Base-by-base conservation (phyloP, 2,113 vertebrate genomes). In the Hyperopisus bebe region DNA sequence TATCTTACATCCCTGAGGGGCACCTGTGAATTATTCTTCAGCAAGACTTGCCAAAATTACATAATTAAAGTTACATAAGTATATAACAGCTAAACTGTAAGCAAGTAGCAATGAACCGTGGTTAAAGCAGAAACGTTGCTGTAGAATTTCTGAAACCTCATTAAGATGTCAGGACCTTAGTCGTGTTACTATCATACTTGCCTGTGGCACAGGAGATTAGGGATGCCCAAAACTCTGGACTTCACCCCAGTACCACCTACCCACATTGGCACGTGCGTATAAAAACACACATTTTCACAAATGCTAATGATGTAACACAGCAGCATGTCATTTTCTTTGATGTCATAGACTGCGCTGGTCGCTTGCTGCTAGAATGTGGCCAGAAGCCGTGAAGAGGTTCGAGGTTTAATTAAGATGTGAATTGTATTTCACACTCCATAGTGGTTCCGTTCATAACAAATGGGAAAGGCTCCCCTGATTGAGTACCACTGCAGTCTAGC, bases 371-470 rank as follows among this genome's bases (percentile, higher is more conserved):
- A 47, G 4, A 19, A 62, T 0, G 10, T 42, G 31, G 50, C 50
- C 39, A 31, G 4, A 11, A 62, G 88, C 48, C n/a, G 44, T 55
- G 35, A 42, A 42, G 3, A 55, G 39, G 39, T 35, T 24, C 1
- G 9, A 62, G 77, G 31, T 62, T 51, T 85, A n/a, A 58, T 85
- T 89, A 84, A 55, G 77, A 84, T 89, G 80, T 85, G 80, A 84
- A 58, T 27, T 62, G 80, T 39, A 62, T 85, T 84, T 50, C n/a
- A 8, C 48, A 44, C 35, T 89, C 39, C 24, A 53, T 10, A 89
- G 31, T 50, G 7, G n/a, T 42, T 80, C 31, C 39, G 31, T 31
- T 77, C 70, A 77, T 39, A 39, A 77, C 11, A 39, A 77, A 77
- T 77, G 70, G 31, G 31, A 89, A 88, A 88, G 86, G 87, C n/a